A percentile compares a stretch with the other conserved stretches of the same genome.
These are phyloP conservation scores for Squalus acanthias DNA, from an alignment of 2,797 vertebrate genomes.

Conservation along the genomic window DNA sequence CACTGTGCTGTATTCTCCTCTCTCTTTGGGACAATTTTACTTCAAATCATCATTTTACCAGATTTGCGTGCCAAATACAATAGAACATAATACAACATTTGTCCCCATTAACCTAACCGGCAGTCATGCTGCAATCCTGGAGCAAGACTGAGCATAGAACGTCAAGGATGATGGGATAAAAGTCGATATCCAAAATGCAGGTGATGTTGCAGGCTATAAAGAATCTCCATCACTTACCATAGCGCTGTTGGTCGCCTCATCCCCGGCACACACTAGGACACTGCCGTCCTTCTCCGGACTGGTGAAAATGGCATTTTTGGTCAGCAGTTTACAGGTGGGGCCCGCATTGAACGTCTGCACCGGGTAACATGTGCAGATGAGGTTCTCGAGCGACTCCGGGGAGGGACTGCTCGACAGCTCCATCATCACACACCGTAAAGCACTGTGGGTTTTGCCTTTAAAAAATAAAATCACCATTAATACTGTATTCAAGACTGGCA, in stretches of 20 bases:
- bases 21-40: too few species aligned
- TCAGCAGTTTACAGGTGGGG: constrained; percentile 81
- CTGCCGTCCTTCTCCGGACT: constrained; percentile 66
- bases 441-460: constrained; percentile 72
- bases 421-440: constrained; percentile 80
- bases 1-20: neutral
- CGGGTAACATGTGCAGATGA: constrained; percentile 69
- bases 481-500: neutral
- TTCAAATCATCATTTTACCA: neutral
- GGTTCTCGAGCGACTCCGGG: constrained; percentile 56
- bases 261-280: constrained; percentile 82
- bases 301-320: constrained; percentile 84
- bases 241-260: constrained; percentile 83
- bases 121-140: neutral
- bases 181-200: neutral
- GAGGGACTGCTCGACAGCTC: constrained; percentile 67
- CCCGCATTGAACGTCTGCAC: constrained; percentile 83
- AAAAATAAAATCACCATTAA: constrained; percentile 34
- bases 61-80: neutral
- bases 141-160: neutral
- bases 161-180: neutral
- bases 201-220: neutral
- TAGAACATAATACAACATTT: neutral
- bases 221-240: constrained; percentile 60
- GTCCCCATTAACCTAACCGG: neutral